Conservation (phyloP, 2,113 vertebrate genomes). For the Mirounga angustirostris region DNA sequence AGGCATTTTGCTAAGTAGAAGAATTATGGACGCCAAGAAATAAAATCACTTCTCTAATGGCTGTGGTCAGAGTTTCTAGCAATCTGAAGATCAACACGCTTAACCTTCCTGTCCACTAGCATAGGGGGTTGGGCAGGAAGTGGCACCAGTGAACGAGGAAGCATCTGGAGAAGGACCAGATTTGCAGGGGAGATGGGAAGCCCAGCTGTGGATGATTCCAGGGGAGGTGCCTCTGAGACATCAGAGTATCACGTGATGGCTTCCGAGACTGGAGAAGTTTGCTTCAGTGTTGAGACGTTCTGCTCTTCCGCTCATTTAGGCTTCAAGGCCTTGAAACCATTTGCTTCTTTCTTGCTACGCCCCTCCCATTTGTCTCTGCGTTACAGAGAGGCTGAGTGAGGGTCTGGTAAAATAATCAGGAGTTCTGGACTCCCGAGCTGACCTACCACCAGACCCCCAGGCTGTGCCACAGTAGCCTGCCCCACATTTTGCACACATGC, state of each 20-base stretch:
- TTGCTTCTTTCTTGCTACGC: conserved; percentile 45
- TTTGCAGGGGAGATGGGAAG: background rate
- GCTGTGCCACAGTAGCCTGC: conserved; percentile 73
- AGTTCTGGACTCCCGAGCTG: conserved; percentile 68
- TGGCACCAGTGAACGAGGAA: background rate
- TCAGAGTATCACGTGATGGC: background rate
- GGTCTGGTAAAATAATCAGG: conserved; percentile 70
- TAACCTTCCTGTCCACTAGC: rapidly evolving
- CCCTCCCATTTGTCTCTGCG: conserved; percentile 53
- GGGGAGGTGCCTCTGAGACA: background rate
- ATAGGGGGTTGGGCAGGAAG: background rate
- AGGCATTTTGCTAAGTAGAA: background rate
- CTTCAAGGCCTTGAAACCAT: conserved; percentile 52
- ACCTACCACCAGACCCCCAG: rapidly evolving
- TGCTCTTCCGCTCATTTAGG: background rate
- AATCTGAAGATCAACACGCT: background rate
- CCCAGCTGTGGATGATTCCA: background rate
- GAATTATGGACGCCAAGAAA: no score
- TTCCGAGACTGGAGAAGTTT: conserved; percentile 38
- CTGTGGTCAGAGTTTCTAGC: rapidly evolving
- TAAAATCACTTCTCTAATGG: background rate
- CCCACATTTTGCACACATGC: conserved; percentile 77
- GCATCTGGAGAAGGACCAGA: background rate
- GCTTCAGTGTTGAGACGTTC: conserved; percentile 59
- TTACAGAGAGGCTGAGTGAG: conserved; percentile 69